Conservation (phyloP, 2,113 vertebrate genomes). For the Larimichthys polyactis region DNA sequence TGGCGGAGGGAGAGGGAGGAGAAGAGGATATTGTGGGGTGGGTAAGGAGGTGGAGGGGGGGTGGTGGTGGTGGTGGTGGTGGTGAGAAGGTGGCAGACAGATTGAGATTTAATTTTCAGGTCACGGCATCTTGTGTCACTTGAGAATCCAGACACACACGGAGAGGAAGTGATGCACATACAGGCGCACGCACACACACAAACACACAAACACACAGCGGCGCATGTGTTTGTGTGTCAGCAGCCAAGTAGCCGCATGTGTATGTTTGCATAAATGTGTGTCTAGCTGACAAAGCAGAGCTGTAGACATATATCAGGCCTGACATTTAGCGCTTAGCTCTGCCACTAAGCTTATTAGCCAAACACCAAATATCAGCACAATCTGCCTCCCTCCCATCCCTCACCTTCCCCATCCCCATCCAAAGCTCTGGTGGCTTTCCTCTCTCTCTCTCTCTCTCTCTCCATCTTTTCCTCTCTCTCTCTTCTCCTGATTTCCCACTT, state of each 20-base stretch:
- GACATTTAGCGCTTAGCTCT: conserved; percentile 83
- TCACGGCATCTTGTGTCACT: conserved; percentile 80
- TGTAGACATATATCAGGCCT: conserved; percentile 82
- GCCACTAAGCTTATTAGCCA: conserved; percentile 82
- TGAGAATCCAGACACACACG: conserved; percentile 76
- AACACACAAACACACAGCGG: background rate
- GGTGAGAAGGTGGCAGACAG: conserved; percentile 77
- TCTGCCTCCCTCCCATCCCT: conserved; percentile 59
- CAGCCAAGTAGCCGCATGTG: conserved; percentile 39
- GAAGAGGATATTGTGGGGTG: background rate
- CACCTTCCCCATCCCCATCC: conserved; percentile 3
- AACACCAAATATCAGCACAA: conserved; percentile 83
- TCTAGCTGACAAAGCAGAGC: conserved; percentile 79
- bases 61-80: too few relatives aligned
- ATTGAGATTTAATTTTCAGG: conserved; percentile 83
- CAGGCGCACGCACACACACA: conserved; percentile 28
- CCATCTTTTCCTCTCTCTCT: background rate
- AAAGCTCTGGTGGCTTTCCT: background rate
- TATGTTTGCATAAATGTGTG: conserved; percentile 65
- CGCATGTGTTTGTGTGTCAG: conserved; percentile 33
- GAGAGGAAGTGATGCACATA: conserved; percentile 68
- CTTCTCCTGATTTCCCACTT: conserved; percentile 7
- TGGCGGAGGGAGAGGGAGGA: background rate
- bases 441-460: background rate
- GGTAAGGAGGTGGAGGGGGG: background rate